Evolutionary conservation across 1,140 invertebrate genomes (phyloP).

Genomic region (Lamellibrachia luymesi): DNA sequence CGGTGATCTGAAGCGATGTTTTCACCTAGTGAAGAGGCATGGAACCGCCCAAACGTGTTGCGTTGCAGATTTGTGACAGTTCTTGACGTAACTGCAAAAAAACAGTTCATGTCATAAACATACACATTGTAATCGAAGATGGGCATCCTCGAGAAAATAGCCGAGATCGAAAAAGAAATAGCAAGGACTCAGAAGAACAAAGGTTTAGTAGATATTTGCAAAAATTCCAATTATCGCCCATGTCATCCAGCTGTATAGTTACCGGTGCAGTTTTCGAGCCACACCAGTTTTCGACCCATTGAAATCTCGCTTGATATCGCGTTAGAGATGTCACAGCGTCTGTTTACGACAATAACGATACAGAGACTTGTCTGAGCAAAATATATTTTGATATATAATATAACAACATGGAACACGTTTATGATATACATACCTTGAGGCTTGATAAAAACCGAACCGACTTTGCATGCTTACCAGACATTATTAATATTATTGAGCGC

Average conservation of each 20-base stretch:
- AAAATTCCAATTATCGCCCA: conserved; percentile 10
- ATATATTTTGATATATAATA: too few relatives aligned
- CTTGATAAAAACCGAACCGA: too few relatives aligned
- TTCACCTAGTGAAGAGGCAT: background rate
- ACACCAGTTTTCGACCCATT: too few relatives aligned
- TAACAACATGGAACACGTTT: too few relatives aligned
- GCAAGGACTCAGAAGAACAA: conserved; percentile 99
- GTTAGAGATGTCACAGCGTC: too few relatives aligned
- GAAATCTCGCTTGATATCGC: too few relatives aligned
- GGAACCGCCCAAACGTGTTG: background rate
- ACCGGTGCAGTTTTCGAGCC: background rate
- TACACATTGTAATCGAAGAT: conserved; percentile 60
- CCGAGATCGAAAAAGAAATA: conserved; percentile 97
- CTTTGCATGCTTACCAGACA: too few relatives aligned
- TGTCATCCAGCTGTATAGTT: background rate
- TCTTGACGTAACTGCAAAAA: background rate
- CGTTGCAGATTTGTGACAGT: background rate
- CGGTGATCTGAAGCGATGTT: background rate
- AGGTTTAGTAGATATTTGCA: conserved; percentile 65
- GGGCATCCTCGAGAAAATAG: conserved; percentile 97
- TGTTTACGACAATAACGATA: too few relatives aligned
- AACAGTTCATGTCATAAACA: background rate
- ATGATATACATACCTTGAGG: too few relatives aligned
- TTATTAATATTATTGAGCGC: too few relatives aligned
- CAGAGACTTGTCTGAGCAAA: too few relatives aligned